phyloP scores from a whole-genome alignment of 1,140 invertebrate genomes.

The Drosophila arawakana region DNA sequence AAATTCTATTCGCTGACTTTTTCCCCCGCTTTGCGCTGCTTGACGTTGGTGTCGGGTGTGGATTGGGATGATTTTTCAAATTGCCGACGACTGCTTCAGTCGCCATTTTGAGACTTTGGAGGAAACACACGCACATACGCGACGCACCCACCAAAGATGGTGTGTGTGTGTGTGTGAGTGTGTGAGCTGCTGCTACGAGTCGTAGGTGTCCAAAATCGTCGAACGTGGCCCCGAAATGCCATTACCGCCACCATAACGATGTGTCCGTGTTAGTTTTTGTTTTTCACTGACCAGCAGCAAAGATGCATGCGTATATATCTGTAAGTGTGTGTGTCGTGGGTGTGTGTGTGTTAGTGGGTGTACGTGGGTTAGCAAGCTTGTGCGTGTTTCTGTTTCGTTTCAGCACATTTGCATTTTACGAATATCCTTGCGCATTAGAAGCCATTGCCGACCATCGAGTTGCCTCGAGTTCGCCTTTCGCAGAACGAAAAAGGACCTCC shows the following conservation, averaged over 20 bases:
- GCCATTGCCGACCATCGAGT: constrained; percentile 28
- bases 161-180: constrained; percentile 12
- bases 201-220: constrained; percentile 76
- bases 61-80: constrained; percentile 9
- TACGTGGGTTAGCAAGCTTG: constrained; percentile 14
- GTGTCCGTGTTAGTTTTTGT: constrained; percentile 56
- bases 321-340: background rate
- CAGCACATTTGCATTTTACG: constrained; percentile 84
- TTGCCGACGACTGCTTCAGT: constrained; percentile 38
- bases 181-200: constrained; percentile 29
- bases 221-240: constrained; percentile 77
- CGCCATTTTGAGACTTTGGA: constrained; percentile 82
- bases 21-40: constrained; percentile 28
- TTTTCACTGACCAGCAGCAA: constrained; percentile 54
- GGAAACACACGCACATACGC: constrained; percentile 57
- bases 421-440: constrained; percentile 84
- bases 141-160: background rate
- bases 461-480: constrained; percentile 37
- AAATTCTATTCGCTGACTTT: constrained; percentile 73
- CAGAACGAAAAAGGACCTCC: constrained; percentile 24
- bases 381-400: constrained; percentile 63
- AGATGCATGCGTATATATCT: constrained; percentile 54
- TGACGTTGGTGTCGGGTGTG: constrained; percentile 26
- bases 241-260: constrained; percentile 79
- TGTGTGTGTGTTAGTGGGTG: constrained; percentile 4